Conservation (phyloP, 37 sponge, comb jelly and placozoan species). For the Beroe ovata region DNA sequence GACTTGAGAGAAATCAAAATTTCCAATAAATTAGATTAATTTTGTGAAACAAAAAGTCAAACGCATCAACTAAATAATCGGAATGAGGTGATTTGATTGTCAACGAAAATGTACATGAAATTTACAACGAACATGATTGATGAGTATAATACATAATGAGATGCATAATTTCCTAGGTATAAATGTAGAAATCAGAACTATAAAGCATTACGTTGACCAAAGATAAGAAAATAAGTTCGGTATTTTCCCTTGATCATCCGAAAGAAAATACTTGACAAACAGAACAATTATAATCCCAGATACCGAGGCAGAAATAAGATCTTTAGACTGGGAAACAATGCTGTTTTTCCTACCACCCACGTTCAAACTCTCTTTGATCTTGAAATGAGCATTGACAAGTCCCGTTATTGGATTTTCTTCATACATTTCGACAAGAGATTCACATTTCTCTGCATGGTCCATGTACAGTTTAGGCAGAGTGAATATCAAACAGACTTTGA, state of each 20-base stretch:
- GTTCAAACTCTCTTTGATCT: background rate
- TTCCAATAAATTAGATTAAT: no score
- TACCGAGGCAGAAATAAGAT: constrained; percentile 5
- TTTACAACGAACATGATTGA: background rate
- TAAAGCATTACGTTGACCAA: background rate
- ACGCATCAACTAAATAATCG: background rate
- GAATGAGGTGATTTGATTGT: background rate
- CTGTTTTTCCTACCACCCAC: background rate
- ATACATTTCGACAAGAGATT: constrained; percentile 15
- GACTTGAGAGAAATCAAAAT: no score
- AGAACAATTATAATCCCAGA: constrained; percentile 25
- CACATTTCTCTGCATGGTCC: background rate
- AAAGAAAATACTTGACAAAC: background rate
- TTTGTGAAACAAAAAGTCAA: no score
- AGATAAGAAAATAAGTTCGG: constrained; percentile 16
- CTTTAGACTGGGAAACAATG: background rate
- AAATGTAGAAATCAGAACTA: background rate
- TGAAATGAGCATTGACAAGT: background rate
- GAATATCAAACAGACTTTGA: background rate
- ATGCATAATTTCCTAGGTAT: background rate
- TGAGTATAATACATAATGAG: no score
- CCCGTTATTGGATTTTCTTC: constrained; percentile 8
- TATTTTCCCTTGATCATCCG: constrained; percentile 16
- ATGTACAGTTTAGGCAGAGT: background rate
- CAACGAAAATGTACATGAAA: background rate